A percentile compares a stretch with the other conserved stretches of the same genome.
These are phyloP conservation scores for Datnioides undecimradiatus DNA, from an alignment of 2,113 vertebrate genomes.

Conservation along the genomic window DNA sequence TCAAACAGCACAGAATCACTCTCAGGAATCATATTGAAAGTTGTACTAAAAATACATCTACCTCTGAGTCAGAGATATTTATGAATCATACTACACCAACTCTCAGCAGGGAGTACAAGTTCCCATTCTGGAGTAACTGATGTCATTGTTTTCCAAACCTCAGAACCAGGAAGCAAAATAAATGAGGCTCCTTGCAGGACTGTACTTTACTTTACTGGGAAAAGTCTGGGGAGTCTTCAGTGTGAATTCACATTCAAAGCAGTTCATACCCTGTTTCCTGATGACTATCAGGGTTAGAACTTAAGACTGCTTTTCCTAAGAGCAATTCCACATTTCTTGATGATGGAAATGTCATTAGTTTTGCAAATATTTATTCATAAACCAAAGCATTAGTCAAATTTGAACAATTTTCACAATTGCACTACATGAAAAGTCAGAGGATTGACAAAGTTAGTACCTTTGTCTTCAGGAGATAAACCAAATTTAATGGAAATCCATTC, in stretches of 20 bases:
- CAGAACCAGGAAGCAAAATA: slow-evolving; percentile 8
- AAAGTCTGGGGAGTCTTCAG: too few species aligned
- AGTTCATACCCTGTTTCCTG: slow-evolving; percentile 16
- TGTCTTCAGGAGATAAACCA: too few species aligned
- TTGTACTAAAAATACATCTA: slow-evolving; percentile 25
- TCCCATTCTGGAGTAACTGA: background rate
- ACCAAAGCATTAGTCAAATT: background rate
- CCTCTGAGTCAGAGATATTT: background rate
- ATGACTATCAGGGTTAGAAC: too few species aligned
- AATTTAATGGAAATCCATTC: too few species aligned
- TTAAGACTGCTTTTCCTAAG: too few species aligned
- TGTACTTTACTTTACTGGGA: too few species aligned
- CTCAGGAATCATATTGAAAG: background rate
- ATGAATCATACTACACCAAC: slow-evolving; percentile 20
- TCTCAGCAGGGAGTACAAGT: background rate
- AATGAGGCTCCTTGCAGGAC: background rate
- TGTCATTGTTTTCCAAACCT: background rate
- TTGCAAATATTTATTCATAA: background rate
- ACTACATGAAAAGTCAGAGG: background rate
- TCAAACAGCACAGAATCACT: slow-evolving; percentile 8
- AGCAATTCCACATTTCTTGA: too few species aligned
- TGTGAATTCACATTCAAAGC: background rate
- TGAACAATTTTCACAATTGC: background rate
- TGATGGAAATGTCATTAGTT: background rate
- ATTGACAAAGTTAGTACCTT: background rate